Percentiles rank a stretch among this genome's conserved stretches.
phyloP scores from a whole-genome alignment of 2,113 vertebrate species.

The Hoplias malabaricus region DNA sequence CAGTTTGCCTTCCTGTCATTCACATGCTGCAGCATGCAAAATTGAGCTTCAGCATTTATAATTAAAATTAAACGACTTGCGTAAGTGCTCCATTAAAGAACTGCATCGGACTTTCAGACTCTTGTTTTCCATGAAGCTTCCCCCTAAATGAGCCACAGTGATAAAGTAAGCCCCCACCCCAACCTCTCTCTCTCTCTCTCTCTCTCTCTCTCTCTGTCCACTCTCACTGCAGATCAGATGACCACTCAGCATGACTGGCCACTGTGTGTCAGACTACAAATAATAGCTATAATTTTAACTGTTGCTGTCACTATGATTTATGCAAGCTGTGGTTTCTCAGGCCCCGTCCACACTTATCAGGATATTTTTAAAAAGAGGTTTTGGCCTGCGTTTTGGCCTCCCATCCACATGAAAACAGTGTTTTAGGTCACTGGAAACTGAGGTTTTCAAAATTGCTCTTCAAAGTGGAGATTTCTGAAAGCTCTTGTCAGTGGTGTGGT shows the following conservation, averaged over 20 bases:
- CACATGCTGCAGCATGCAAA: slow-evolving; percentile 25
- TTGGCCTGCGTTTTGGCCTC: no score
- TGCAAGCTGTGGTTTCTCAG: neutral
- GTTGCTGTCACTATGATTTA: slow-evolving; percentile 1
- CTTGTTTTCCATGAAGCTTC: slow-evolving; percentile 18
- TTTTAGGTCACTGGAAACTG: no score
- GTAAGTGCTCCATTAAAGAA: slow-evolving; percentile 21
- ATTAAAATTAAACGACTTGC: slow-evolving; percentile 35
- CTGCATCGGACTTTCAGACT: neutral
- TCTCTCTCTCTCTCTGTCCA: no score
- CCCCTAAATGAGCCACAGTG: neutral
- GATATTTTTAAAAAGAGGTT: neutral
- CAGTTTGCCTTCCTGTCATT: slow-evolving; percentile 34
- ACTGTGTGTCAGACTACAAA: neutral
- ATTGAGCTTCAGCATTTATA: slow-evolving; percentile 29
- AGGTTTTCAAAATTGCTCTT: no score
- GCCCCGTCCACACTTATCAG: no score
- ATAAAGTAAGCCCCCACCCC: neutral
- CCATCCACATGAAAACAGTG: no score
- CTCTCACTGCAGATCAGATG: no score
- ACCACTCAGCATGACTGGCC: neutral
- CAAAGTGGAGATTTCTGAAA: no score
- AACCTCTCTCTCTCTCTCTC: no score
- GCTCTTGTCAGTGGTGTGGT: no score
- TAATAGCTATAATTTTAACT: neutral